Base-by-base conservation (phyloP, 1,140 invertebrate genomes). In the Polypedilum pembai region DNA sequence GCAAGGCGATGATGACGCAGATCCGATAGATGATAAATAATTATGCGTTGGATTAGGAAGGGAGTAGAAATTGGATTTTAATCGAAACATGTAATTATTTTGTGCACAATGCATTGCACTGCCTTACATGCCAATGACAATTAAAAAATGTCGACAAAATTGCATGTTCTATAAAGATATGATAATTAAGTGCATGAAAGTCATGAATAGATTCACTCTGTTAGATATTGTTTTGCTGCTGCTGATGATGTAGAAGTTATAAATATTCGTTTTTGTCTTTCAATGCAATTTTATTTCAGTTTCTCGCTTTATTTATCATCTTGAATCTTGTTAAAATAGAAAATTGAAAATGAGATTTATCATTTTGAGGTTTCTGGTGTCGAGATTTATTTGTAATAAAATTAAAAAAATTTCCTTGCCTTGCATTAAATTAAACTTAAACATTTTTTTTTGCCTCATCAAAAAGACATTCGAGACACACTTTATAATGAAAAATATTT, bases 401-500 rank as follows among this genome's bases (percentile, higher is more conserved):
- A n/a, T n/a, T n/a, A n/a, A n/a, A n/a, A 3, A 33, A 33, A 33
- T 1, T 33, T 33, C 5, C 24, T 33, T 33, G 24, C 24, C 24
- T 33, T 33, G 24, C 24, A 33, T 33, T 33, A 33, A 33, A 33
- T 33, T 33, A 3, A 33, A n/a, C n/a, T n/a, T n/a, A 33, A 33
- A 33, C 24, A 33, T 33, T 3, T 33, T 3, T 33, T 33, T 33
- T 33, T 3, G 24, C 5, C 24, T 33, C 24, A 33, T 33, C 24
- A 33, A 33, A 33, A 33, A 33, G 24, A 33, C 24, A 33, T 33
- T 33, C 24, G 24, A 33, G 24, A 33, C 24, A 33, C 5, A 33
- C 5, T 33, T 56, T 56, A 56, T 56, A n/a, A 56, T 56, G 45
- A 56, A 56, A 56, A 56, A 56, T 56, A 56, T 56, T 56, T 56